Evolutionary conservation across 2,113 vertebrate genomes (phyloP).

Genomic region (Loxodonta africana): DNA sequence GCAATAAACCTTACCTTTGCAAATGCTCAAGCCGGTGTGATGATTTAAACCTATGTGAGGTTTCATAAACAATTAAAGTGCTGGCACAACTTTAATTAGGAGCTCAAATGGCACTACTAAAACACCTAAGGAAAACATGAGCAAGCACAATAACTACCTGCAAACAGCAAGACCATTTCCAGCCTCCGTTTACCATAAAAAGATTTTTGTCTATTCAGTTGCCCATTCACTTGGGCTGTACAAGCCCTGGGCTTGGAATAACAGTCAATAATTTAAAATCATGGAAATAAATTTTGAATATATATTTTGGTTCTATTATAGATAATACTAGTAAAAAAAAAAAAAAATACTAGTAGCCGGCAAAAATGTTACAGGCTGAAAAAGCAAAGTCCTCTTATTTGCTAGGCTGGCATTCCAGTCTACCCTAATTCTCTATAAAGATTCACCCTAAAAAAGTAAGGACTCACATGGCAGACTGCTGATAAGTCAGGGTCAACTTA

Average conservation of each 20-base stretch:
- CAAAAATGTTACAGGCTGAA: neutral
- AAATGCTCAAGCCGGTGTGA: constrained; percentile 51
- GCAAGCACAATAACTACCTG: constrained; percentile 13
- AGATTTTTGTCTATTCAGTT: constrained; percentile 29
- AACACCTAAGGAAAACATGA: constrained; percentile 68
- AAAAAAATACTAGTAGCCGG: neutral
- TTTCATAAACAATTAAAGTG: constrained; percentile 60
- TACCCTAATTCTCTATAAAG: constrained; percentile 13
- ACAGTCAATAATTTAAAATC: constrained; percentile 27
- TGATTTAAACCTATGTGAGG: constrained; percentile 58
- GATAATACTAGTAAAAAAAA: neutral
- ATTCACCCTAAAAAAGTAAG: neutral
- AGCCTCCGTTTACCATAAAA: neutral
- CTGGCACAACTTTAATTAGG: constrained; percentile 56
- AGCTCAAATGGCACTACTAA: constrained; percentile 45
- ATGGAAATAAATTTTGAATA: constrained; percentile 43
- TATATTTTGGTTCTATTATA: neutral
- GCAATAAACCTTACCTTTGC: constrained; percentile 57
- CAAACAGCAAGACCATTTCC: constrained; percentile 42
- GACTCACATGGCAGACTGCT: neutral
- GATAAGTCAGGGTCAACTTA: neutral
- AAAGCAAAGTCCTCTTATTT: neutral
- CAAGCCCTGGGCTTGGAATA: neutral
- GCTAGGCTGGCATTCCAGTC: neutral
- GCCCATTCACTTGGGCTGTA: neutral